A percentile compares a stretch with the other conserved stretches of the same genome.
These are phyloP conservation scores for Apeltes quadracus DNA, from an alignment of 2,113 vertebrate species.

Conservation along the genomic window DNA sequence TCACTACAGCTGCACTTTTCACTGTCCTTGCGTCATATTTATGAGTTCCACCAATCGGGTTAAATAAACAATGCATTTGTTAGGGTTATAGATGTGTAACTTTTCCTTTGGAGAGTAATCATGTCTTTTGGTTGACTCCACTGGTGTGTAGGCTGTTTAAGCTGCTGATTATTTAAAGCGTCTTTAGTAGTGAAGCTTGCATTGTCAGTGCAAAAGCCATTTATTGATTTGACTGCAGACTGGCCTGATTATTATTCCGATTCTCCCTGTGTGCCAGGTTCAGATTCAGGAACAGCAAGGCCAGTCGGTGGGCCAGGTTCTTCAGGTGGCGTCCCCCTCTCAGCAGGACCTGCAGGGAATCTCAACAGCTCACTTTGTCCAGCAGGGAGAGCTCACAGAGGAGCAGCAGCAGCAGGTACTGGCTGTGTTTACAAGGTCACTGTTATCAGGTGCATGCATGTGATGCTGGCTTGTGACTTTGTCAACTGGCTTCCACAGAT, in stretches of 20 bases:
- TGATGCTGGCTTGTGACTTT: not conserved
- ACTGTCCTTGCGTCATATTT: not conserved
- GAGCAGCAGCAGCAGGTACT: slow-evolving; percentile 94
- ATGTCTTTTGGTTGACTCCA: not conserved
- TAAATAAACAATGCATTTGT: too few relatives aligned
- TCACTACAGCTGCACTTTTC: not conserved
- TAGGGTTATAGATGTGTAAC: too few relatives aligned
- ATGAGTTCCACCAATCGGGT: too few relatives aligned
- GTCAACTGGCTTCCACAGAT: slow-evolving; percentile 73
- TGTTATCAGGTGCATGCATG: not conserved
- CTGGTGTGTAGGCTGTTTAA: not conserved
- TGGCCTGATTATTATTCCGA: not conserved
- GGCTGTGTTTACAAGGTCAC: not conserved
- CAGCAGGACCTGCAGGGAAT: slow-evolving; percentile 91
- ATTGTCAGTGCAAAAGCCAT: not conserved
- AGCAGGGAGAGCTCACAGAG: slow-evolving; percentile 92
- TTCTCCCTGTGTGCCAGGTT: slow-evolving; percentile 72
- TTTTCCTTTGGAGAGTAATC: too few relatives aligned
- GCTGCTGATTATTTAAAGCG: not conserved
- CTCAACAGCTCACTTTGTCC: slow-evolving; percentile 88
- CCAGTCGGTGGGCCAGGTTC: slow-evolving; percentile 84
- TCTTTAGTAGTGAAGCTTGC: not conserved
- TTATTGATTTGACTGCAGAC: not conserved
- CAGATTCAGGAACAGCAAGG: slow-evolving; percentile 94
- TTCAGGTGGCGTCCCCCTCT: slow-evolving; percentile 86